Evolutionary conservation across 1,140 invertebrate genomes (phyloP), one percentile per base, ranked within the genome.

Genomic region (Lanistes nyassanus): DNA sequence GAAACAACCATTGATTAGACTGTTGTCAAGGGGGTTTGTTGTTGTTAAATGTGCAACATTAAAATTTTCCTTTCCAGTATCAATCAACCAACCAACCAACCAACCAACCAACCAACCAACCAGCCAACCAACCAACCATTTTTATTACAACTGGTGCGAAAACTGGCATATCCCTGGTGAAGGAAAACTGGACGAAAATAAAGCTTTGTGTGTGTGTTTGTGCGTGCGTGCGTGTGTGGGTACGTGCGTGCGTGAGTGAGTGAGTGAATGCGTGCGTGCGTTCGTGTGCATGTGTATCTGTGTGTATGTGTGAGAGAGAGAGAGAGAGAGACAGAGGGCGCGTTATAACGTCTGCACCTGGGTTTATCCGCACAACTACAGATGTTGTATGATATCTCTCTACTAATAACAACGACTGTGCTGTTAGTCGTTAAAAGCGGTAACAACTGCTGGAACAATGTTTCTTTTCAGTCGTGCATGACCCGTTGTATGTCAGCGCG

Each of bases 261-360:
- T 53, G 51, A 13, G 51, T 53, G 51, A 13, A 23, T 53, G 51
- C 23, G 51, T 53, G 51, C 23, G 51, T 53, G 51, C 23, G 51
- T 53, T 11, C 23, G 51, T 53, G 51, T 65, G 62, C 23, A 36
- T 65, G 62, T 34, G 62, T 65, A 36, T 34, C 29, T 65, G 62
- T 34, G 26, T 65, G 62, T 34, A 19, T 36, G 7, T 19, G 62
- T 65, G 7, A 29, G 26, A 36, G 26, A 19, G 31, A 21, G 23
- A 26, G 56, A 26, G 56, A 26, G 56, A 26, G 56, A 26, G 56
- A 26, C 23, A 60, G 56, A 26, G 56, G n/a, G 56, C 31, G 56
- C 31, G 56, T 60, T 23, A 26, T 23, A 9, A 29, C 31, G 56
- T 60, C 21, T 34, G 31, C 7, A 7, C 19, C 21, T 29, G 62